Evolutionary conservation across 2,888 invertebrate species (phyloP).

Genomic region (Dysmachus trigonus): DNA sequence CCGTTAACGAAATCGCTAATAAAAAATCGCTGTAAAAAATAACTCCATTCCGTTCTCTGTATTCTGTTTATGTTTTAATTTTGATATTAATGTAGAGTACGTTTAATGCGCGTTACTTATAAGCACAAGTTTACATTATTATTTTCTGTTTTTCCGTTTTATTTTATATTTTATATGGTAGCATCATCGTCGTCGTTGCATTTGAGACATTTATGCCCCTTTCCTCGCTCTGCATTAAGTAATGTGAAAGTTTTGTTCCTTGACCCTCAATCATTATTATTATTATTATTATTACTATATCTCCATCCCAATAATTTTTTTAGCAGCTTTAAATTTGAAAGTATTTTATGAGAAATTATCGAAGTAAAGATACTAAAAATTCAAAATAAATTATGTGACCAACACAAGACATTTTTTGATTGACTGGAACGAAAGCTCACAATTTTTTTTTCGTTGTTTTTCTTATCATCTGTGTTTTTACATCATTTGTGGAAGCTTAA

Average conservation of each 20-base stretch:
- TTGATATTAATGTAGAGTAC: constrained; percentile 8
- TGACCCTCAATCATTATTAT: not conserved
- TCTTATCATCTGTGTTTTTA: not conserved
- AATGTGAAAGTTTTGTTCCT: constrained; percentile 32
- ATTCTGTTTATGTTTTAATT: constrained; percentile 11
- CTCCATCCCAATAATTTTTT: constrained; percentile 19
- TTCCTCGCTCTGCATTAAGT: constrained; percentile 32
- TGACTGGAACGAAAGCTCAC: not conserved
- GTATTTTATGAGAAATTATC: constrained; percentile 38
- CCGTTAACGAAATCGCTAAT: not conserved
- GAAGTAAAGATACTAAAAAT: constrained; percentile 28
- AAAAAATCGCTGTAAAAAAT: constrained; percentile 24
- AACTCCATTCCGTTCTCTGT: constrained; percentile 23
- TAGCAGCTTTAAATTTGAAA: constrained; percentile 40
- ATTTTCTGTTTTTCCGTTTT: not conserved
- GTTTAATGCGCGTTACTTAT: constrained; percentile 32
- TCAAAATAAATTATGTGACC: constrained; percentile 42
- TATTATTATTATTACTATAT: not conserved
- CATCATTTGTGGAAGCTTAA: not conserved
- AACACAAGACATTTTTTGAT: constrained; percentile 27
- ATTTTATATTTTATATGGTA: not conserved
- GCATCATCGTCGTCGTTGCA: constrained; percentile 1
- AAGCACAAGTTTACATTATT: constrained; percentile 35
- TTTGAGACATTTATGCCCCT: not conserved
- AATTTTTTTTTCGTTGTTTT: not conserved